These are phyloP conservation scores for Habropoda laboriosa DNA, from an alignment of 1,140 invertebrate genomes.

Conservation along the genomic window DNA sequence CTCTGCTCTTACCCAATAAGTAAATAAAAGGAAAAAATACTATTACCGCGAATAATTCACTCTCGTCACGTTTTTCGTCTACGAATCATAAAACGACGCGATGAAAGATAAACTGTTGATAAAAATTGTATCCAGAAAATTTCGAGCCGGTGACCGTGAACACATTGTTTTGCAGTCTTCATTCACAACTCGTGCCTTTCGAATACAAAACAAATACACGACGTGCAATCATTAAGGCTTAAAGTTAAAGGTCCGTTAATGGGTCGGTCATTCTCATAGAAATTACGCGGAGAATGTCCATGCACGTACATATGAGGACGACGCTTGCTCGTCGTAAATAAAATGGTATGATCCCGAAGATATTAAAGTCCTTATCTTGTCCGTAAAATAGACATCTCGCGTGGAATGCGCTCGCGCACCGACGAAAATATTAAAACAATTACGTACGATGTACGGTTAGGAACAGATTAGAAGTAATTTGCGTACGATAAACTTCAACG, in stretches of 20 bases:
- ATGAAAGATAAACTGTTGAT: no score
- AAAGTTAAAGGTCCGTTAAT: neutral
- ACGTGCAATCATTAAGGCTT: no score
- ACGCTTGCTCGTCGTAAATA: neutral
- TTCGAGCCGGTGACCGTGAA: no score
- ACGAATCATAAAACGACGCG: neutral
- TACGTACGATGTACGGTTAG: neutral
- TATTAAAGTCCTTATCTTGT: constrained; percentile 16
- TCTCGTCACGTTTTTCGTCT: neutral
- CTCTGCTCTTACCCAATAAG: no score
- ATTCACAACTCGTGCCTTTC: no score
- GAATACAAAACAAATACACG: no score
- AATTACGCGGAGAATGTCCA: neutral
- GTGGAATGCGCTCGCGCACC: neutral
- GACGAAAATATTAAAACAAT: no score
- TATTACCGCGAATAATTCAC: no score
- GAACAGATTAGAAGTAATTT: neutral
- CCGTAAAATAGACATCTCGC: constrained; percentile 1
- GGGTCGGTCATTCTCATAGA: neutral
- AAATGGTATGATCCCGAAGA: neutral
- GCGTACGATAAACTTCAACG: neutral
- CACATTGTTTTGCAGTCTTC: no score
- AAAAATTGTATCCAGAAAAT: no score
- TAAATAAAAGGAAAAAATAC: no score
- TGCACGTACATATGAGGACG: neutral